phyloP scores from a whole-genome alignment of 2,113 vertebrate species.

The Istiophorus platypterus region DNA sequence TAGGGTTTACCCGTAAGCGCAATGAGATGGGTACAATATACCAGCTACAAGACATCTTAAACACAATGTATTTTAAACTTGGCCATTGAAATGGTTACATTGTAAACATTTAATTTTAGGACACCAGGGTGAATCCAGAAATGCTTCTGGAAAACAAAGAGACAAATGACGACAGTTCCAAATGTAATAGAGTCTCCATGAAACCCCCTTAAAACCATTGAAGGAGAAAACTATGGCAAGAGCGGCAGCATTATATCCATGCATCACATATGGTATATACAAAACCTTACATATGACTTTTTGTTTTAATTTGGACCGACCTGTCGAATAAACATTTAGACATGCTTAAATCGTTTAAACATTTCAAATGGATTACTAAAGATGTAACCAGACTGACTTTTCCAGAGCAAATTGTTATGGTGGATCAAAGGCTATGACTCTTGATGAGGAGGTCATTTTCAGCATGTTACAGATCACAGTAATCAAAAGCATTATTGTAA shows the following conservation, averaged over 20 bases:
- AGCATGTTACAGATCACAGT: constrained; percentile 25
- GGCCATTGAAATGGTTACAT: background rate
- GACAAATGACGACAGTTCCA: background rate
- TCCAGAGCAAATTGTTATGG: constrained; percentile 32
- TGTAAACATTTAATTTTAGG: background rate
- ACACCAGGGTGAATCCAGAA: background rate
- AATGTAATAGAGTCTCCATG: background rate
- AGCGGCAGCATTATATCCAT: constrained; percentile 30
- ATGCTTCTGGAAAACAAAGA: background rate
- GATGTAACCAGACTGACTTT: constrained; percentile 31
- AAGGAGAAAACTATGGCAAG: background rate
- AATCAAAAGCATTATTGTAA: constrained; percentile 9
- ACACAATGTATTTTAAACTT: background rate
- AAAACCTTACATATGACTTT: constrained; percentile 43
- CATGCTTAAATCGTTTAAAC: constrained; percentile 45
- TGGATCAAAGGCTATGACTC: constrained; percentile 43
- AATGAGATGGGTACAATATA: background rate
- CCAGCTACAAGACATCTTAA: background rate
- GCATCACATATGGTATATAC: constrained; percentile 48
- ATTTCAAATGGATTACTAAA: constrained; percentile 47
- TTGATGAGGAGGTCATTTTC: constrained; percentile 30
- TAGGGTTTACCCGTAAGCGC: background rate
- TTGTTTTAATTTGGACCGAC: constrained; percentile 52
- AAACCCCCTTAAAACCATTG: background rate
- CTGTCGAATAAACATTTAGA: constrained; percentile 56